Evolutionary conservation across 2,797 vertebrate species (phyloP), one percentile per base, ranked within the genome.

Genomic region (Lutjanus campechanus): DNA sequence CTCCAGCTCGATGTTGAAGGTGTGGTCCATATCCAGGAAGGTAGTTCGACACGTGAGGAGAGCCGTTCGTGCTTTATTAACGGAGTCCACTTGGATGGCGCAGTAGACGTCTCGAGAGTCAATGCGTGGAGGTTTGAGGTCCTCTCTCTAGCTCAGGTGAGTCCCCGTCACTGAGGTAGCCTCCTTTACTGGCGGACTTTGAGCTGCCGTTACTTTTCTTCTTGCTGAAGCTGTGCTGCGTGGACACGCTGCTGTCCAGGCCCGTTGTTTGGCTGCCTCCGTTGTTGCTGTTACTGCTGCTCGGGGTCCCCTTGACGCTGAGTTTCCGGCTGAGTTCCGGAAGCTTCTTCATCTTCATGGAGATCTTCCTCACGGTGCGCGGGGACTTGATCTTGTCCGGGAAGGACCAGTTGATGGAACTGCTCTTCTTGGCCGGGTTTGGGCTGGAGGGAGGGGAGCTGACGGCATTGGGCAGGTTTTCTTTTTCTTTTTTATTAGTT

Each of bases 381-480:
- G 98, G 98, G 77, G 98, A 99, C 92, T 98, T 99, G 87, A 99
- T 99, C 96, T 96, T 98, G 87, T 99, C 98, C 1, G 97, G 98
- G 67, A 99, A 97, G 82, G 98, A 97, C 98, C 98, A 99, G 92
- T 96, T 99, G 90, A 99, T 97, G 46, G 97, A 96, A 83, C 96
- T 95, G 0, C 96, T 96, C 94, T 98, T 99, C 93, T 99, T 99
- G 79, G 95, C 84, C 4, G 97, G 97, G 90, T 96, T 98, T 8
- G 97, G 97, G 88, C 96, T 98, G 75, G 96, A 96, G 12, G 97
- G 96, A 83, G 97, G 97, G 62, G 97, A 97, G 64, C 97, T 95
- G 46, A 89, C 95, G 2, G 81, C 66, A 4, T 89, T 83, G 72
- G 94, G 92, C 69, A 94, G 75, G 73, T 97, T 36, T 36, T 36